Base-by-base conservation (phyloP, 2,113 vertebrate species). In the Percopsis transmontana region DNA sequence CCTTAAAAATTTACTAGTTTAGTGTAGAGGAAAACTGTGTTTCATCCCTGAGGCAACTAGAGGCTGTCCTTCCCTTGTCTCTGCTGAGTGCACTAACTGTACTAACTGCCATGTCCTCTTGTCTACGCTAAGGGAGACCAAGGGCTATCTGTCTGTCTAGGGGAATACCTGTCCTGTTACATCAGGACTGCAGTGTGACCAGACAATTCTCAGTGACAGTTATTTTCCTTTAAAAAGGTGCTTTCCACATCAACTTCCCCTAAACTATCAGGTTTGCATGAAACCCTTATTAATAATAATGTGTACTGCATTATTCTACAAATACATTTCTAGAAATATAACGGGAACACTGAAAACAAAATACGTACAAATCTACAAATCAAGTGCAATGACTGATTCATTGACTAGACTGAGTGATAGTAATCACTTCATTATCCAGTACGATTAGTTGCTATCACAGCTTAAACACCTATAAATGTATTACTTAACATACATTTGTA, bases 181-280 rank as follows among this genome's bases (percentile, higher is more conserved):
- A 55, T 63, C 23, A 61, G 27, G 7, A 55, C 38, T 62, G 9
- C 15, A 12, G 16, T 42, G 45, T 54, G 42, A 74, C 56, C 48
- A 23, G 48, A 40, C 33, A 42, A 16, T 16, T 74, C 51, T 67
- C 58, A 23, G 27, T 18, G 70, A 74, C 78, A 68, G 83, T 33
- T 9, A 42, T 85, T 86, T 74, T 74, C 39, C 42, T 76, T 58
- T 60, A 80, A 86, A 83, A 86, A 87, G 87, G 89, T 89, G 86
- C 84, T 90, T 89, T 89, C 87, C 87, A 90, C 11, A 16, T 67
- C 70, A 82, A 81, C 82, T 88, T 84, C 86, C 81, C 85, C 81
- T 64, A 20, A 69, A 58, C 68, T 38, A 47, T 81, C 80, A 65
- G 52, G 60, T 79, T 72, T 62, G 56, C 57, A 38, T 41, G 33